phyloP scores from a whole-genome alignment of 2,888 invertebrate species.

The Stramonita haemastoma region DNA sequence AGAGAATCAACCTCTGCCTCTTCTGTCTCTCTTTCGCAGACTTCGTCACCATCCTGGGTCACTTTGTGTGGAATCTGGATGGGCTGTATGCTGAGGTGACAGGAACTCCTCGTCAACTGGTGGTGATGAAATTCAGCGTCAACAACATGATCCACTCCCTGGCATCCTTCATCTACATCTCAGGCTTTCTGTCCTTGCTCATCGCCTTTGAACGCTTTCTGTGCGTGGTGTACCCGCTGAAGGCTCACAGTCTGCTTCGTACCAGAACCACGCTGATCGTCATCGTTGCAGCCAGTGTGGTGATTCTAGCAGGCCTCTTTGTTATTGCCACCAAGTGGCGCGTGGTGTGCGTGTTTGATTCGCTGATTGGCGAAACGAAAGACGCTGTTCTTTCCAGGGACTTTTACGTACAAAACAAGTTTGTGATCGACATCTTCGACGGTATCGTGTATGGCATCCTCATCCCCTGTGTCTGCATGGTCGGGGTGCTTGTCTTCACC shows the following conservation, averaged over 20 bases:
- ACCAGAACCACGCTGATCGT: conserved; percentile 22
- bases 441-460: conserved; percentile 28
- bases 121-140: conserved; percentile 35
- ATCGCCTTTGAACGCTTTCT: conserved; percentile 27
- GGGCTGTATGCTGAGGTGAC: conserved; percentile 20
- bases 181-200: conserved; percentile 7
- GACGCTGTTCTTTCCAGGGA: not conserved
- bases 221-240: conserved; percentile 17
- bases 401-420: conserved; percentile 12
- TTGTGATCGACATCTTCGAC: conserved; percentile 19
- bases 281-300: not conserved
- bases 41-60: conserved; percentile 10
- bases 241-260: not conserved
- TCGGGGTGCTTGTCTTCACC: not conserved
- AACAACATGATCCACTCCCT: conserved; percentile 34
- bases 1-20: conserved; percentile 37
- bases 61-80: conserved; percentile 38
- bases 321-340: conserved; percentile 28
- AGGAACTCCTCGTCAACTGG: conserved; percentile 1
- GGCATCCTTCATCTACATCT: conserved; percentile 28
- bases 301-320: conserved; percentile 14
- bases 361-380: not conserved
- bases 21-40: conserved; percentile 24
- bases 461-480: conserved; percentile 1
- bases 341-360: conserved; percentile 23